These are phyloP conservation scores for Limonius californicus DNA, from an alignment of 1,140 invertebrate genomes.

Conservation along the genomic window DNA sequence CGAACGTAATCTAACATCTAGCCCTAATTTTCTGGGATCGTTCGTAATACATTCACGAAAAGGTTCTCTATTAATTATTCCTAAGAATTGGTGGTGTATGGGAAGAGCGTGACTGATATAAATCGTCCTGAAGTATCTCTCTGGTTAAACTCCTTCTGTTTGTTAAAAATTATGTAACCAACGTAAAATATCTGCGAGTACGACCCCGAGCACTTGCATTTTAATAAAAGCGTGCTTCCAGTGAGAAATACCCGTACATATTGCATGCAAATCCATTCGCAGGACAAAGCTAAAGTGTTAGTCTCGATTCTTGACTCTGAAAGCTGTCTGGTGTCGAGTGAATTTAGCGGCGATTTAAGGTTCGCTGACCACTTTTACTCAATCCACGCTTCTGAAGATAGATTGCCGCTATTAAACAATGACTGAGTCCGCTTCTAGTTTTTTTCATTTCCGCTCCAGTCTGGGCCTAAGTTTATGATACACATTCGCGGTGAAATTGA, in stretches of 20 bases:
- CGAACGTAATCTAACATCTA: neutral
- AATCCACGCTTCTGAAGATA: constrained; percentile 15
- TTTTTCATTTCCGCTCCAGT: constrained; percentile 11
- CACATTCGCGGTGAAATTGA: constrained; percentile 28
- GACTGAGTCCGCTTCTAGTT: constrained; percentile 10
- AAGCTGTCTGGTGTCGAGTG: neutral
- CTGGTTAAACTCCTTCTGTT: too few relatives aligned
- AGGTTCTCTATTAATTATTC: constrained; percentile 5
- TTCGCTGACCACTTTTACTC: constrained; percentile 11
- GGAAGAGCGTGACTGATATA: neutral
- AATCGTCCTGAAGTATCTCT: neutral
- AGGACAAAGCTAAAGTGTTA: neutral
- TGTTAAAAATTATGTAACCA: too few relatives aligned
- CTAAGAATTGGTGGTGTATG: neutral
- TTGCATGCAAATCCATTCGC: neutral
- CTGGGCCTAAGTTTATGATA: constrained; percentile 14
- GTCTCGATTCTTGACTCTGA: neutral
- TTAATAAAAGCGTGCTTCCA: too few relatives aligned
- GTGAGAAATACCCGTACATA: too few relatives aligned
- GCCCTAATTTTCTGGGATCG: neutral
- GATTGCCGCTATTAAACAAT: constrained; percentile 17
- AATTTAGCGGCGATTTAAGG: constrained; percentile 8
- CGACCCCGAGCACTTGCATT: too few relatives aligned
- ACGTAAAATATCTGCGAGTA: too few relatives aligned
- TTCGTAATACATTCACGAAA: neutral